phyloP scores from a whole-genome alignment of 1,140 invertebrate genomes.

The Musca domestica region DNA sequence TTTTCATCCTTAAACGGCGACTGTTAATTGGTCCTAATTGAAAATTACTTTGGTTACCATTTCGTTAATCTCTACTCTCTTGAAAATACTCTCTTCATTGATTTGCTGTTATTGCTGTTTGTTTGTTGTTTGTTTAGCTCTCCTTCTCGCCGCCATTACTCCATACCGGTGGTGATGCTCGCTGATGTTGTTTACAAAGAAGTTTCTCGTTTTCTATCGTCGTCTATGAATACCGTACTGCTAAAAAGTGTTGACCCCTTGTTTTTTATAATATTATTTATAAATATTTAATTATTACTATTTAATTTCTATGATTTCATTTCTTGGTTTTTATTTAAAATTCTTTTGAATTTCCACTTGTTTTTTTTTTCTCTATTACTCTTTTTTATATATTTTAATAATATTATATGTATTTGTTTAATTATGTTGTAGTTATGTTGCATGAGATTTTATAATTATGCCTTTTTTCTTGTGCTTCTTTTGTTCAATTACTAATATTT shows the following conservation, averaged over 20 bases:
- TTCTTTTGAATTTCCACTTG: neutral
- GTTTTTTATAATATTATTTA: neutral
- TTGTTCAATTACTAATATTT: slow-evolving; percentile 18
- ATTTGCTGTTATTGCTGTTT: no score
- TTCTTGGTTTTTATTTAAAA: slow-evolving; percentile 7
- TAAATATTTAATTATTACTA: neutral
- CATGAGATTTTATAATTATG: slow-evolving; percentile 54
- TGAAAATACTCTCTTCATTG: no score
- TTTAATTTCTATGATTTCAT: slow-evolving; percentile 5
- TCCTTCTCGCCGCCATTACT: no score
- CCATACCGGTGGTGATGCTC: no score
- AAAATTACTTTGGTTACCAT: no score
- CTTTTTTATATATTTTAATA: slow-evolving; percentile 34
- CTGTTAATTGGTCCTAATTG: no score
- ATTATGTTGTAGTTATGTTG: slow-evolving; percentile 50
- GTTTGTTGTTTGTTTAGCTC: no score
- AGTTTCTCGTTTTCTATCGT: neutral
- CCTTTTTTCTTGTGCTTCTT: slow-evolving; percentile 35
- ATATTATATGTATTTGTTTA: neutral
- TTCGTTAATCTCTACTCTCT: no score
- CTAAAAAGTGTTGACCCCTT: neutral
- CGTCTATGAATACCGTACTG: neutral
- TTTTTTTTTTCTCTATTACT: slow-evolving; percentile 10
- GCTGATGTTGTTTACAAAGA: no score
- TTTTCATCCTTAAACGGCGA: no score